Base-by-base conservation (phyloP, 2,797 vertebrate genomes). In the Microhierax caerulescens region DNA sequence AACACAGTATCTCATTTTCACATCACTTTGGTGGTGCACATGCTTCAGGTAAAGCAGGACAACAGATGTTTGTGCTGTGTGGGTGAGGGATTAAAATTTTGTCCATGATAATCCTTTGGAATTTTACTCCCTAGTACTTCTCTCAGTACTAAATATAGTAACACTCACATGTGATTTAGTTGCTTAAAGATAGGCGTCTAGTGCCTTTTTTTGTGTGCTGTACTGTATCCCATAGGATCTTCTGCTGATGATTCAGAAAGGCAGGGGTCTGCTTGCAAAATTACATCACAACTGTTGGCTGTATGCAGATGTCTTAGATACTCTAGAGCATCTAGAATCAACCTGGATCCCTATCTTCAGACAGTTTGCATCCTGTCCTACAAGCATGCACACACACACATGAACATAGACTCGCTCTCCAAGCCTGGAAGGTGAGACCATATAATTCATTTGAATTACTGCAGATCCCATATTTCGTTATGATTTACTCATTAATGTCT, bases 401-500 rank as follows among this genome's bases (percentile, higher is more conserved):
- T 5, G 2, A 23, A 39, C 6, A 5, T 0, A 13, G 43, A 7
- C 24, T 48, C 11, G 2, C 18, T 61, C 23, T 74, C 34, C 24
- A 12, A 4, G 10, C 15, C 18, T 32, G 22, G 27, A 82, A 19
- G 15, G 4, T 34, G 48, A 79, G 32, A 37, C 24, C 1, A 1
- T 45, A 11, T 12, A 45, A 13, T n/a, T 53, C 1, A 34, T 41
- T 41, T 64, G 61, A 54, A 75, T 74, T 28, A 73, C 11, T 47
- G 60, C 39, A 30, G 69, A 50, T 83, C 68, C 22, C 85, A 84
- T 69, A 85, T 92, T 56, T 96, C 68, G 10, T 59, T 45, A 27
- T 60, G 10, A 78, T 91, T 91, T 85, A 87, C 32, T 92, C 43
- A 16, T 56, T 88, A 68, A 77, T 15, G 6, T n/a, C 67, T 86